These are phyloP conservation scores for Micropterix aruncella DNA, from an alignment of 2,888 invertebrate genomes.

Conservation along the genomic window DNA sequence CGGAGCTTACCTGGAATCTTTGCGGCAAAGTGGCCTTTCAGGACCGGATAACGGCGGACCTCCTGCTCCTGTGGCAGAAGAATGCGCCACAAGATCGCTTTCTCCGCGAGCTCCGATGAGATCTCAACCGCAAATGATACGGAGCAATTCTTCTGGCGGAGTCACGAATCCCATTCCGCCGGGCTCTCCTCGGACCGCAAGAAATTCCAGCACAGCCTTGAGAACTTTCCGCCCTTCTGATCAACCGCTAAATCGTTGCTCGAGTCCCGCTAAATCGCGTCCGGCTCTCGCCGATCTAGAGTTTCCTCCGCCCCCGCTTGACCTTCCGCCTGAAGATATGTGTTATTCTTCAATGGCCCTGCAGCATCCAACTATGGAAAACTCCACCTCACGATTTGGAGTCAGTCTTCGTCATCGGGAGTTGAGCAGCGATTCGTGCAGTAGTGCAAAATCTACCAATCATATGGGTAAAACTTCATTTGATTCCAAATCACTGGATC, in stretches of 20 bases:
- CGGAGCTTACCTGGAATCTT: slow-evolving; percentile 89
- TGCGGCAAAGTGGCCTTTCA: slow-evolving; percentile 59
- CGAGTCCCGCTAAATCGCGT: slow-evolving; percentile 58
- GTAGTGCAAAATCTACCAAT: slow-evolving; percentile 36
- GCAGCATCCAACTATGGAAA: slow-evolving; percentile 51
- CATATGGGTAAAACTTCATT: slow-evolving; percentile 15
- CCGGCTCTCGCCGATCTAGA: slow-evolving; percentile 71
- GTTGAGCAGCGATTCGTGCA: slow-evolving; percentile 41
- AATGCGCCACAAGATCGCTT: slow-evolving; percentile 36
- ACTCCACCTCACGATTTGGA: slow-evolving; percentile 56
- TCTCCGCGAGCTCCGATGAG: slow-evolving; percentile 52
- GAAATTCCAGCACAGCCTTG: slow-evolving; percentile 16
- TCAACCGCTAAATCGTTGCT: slow-evolving; percentile 26
- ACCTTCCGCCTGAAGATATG: slow-evolving; percentile 57
- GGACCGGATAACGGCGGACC: slow-evolving; percentile 14
- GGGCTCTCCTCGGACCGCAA: slow-evolving; percentile 28
- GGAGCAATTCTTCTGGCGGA: slow-evolving; percentile 79
- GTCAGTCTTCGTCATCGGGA: slow-evolving; percentile 56
- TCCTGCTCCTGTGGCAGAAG: slow-evolving; percentile 20
- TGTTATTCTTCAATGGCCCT: slow-evolving; percentile 27
- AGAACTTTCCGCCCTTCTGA: slow-evolving; percentile 16
- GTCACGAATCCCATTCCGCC: slow-evolving; percentile 45
- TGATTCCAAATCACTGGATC: slow-evolving; percentile 23
- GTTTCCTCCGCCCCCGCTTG: slow-evolving; percentile 76
- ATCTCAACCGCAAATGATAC: slow-evolving; percentile 70